phyloP scores from a whole-genome alignment of 2,888 invertebrate genomes.

The Chrysotoxum bicinctum region DNA sequence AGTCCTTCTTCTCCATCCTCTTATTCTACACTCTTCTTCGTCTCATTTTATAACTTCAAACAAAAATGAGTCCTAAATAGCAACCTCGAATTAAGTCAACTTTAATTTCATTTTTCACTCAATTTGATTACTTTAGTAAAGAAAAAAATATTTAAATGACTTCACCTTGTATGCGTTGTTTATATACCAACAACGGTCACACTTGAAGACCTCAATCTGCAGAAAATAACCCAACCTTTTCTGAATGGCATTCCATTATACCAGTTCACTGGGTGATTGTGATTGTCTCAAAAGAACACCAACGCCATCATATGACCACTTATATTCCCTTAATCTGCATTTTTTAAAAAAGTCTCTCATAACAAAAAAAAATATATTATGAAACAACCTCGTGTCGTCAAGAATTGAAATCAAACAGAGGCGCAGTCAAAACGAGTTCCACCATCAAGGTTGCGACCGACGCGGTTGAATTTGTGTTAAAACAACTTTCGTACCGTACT shows the following conservation, averaged over 20 bases:
- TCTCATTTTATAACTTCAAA: neutral
- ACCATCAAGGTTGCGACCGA: slow-evolving; percentile 37
- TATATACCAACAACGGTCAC: neutral
- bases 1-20: no score
- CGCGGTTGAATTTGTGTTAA: slow-evolving; percentile 31
- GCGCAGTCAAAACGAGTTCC: slow-evolving; percentile 60
- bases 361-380: neutral
- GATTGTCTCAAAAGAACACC: slow-evolving; percentile 9
- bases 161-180: neutral
- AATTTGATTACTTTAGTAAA: neutral
- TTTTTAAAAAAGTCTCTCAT: slow-evolving; percentile 5
- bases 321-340: slow-evolving; percentile 18
- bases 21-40: no score
- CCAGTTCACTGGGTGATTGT: slow-evolving; percentile 17
- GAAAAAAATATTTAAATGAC: neutral
- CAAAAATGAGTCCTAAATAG: neutral
- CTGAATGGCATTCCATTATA: slow-evolving; percentile 24
- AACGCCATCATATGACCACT: neutral
- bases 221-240: neutral
- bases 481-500: slow-evolving; percentile 18
- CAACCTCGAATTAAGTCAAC: neutral
- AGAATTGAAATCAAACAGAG: slow-evolving; percentile 43
- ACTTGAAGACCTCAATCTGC: neutral
- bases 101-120: neutral
- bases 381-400: slow-evolving; percentile 24